Conservation (phyloP, 1,140 invertebrate genomes). For the Drosophila nannoptera region DNA sequence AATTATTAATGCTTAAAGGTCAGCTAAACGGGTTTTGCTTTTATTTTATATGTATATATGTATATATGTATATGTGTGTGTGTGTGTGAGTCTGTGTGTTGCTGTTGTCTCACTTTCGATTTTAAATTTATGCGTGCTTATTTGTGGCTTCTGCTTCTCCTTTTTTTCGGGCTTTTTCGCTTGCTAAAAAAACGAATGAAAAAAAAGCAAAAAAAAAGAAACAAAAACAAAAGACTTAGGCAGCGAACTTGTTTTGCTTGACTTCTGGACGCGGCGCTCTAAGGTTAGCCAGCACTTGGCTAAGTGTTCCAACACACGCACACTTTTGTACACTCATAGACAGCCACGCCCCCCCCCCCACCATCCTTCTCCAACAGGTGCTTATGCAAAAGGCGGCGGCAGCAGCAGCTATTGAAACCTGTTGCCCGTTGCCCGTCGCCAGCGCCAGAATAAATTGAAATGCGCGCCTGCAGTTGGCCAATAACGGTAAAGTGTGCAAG, state of each 20-base stretch:
- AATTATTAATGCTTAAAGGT: conserved; percentile 74
- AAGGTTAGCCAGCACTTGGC: conserved; percentile 7
- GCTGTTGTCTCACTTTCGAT: conserved; percentile 63
- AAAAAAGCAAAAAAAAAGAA: too few relatives aligned
- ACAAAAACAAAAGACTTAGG: conserved; percentile 54
- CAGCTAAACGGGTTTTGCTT: conserved; percentile 63
- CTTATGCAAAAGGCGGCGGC: conserved; percentile 62
- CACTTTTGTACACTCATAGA: too few relatives aligned
- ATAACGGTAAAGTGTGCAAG: conserved; percentile 66
- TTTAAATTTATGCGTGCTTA: conserved; percentile 56
- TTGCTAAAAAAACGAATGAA: background rate
- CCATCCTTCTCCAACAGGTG: conserved; percentile 54
- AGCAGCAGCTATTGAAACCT: conserved; percentile 37
- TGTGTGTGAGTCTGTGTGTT: too few relatives aligned
- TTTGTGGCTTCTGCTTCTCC: conserved; percentile 1
- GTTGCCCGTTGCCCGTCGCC: conserved; percentile 32
- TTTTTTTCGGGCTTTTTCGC: conserved; percentile 8
- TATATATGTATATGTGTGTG: too few relatives aligned
- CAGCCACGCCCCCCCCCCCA: background rate
- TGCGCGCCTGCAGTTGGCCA: conserved; percentile 60
- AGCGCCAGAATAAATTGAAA: conserved; percentile 68
- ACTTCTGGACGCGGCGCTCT: conserved; percentile 44
- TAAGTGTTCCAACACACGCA: background rate
- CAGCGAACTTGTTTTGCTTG: conserved; percentile 67
- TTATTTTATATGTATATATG: conserved; percentile 4